phyloP scores from a whole-genome alignment of 2,113 vertebrate genomes.

The Cinclus cinclus region DNA sequence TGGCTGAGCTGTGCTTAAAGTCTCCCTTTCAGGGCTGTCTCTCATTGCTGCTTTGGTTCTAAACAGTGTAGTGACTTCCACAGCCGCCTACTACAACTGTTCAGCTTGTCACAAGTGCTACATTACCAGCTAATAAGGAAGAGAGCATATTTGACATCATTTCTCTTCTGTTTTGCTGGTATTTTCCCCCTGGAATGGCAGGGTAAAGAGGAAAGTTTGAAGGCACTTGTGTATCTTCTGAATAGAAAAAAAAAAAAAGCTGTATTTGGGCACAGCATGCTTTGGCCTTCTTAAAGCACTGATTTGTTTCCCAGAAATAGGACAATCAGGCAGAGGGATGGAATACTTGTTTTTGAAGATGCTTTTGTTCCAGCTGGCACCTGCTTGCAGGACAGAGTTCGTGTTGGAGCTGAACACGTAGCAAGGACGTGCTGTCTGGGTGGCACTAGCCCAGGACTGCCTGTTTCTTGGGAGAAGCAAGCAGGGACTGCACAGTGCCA shows the following conservation, averaged over 20 bases:
- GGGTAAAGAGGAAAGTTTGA: constrained; percentile 25
- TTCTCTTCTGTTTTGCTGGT: constrained; percentile 18
- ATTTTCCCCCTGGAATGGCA: background rate
- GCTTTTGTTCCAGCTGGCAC: background rate
- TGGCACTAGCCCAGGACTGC: background rate
- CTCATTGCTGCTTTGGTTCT: constrained; percentile 73
- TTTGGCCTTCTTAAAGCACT: constrained; percentile 20
- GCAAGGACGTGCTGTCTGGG: background rate
- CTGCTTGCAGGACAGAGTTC: background rate
- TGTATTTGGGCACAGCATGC: background rate
- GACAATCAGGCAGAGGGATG: background rate
- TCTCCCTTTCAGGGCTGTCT: constrained; percentile 73
- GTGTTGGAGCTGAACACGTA: accelerated
- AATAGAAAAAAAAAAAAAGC: background rate
- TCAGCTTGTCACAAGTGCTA: constrained; percentile 82
- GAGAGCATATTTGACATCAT: constrained; percentile 76
- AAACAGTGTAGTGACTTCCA: constrained; percentile 75
- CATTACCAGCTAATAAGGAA: constrained; percentile 85
- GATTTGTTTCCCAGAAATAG: background rate
- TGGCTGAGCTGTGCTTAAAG: constrained; percentile 77
- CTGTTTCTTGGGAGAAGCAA: background rate
- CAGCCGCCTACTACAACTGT: constrained; percentile 78
- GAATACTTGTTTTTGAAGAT: background rate
- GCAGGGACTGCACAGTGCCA: background rate
- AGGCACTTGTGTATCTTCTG: background rate